phyloP scores from a whole-genome alignment of 2,888 invertebrate genomes.

The Epistrophe eligans region DNA sequence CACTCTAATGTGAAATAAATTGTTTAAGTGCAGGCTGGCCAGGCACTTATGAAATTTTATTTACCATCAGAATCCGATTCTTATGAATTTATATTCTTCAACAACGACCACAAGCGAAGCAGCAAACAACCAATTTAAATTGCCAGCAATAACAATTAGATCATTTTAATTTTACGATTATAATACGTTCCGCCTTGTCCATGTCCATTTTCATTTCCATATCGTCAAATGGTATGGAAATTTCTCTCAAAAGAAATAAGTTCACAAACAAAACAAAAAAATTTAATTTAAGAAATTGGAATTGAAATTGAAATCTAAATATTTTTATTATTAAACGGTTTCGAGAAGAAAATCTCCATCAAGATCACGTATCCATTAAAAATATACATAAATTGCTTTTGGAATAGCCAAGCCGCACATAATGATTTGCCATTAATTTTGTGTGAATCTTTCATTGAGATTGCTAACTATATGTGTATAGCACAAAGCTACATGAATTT shows the following conservation, averaged over 20 bases:
- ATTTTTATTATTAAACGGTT: slow-evolving; percentile 72
- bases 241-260: slow-evolving; percentile 8
- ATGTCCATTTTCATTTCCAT: slow-evolving; percentile 47
- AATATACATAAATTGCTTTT: slow-evolving; percentile 45
- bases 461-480: background rate
- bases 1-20: slow-evolving; percentile 66
- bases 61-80: slow-evolving; percentile 42
- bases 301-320: slow-evolving; percentile 62
- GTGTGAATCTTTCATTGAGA: slow-evolving; percentile 41
- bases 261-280: slow-evolving; percentile 45
- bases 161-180: slow-evolving; percentile 39
- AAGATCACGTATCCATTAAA: slow-evolving; percentile 67
- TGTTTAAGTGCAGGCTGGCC: slow-evolving; percentile 43
- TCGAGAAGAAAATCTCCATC: slow-evolving; percentile 54
- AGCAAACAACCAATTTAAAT: slow-evolving; percentile 39
- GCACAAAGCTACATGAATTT: slow-evolving; percentile 17
- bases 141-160: slow-evolving; percentile 65
- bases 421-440: slow-evolving; percentile 52
- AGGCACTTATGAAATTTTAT: slow-evolving; percentile 52
- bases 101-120: background rate
- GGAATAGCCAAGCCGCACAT: slow-evolving; percentile 17
- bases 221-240: slow-evolving; percentile 52
- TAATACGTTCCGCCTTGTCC: background rate
- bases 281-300: background rate
- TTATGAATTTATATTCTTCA: slow-evolving; percentile 38